phyloP scores from a whole-genome alignment of 2,888 invertebrate genomes.

The Trichacis sp. region DNA sequence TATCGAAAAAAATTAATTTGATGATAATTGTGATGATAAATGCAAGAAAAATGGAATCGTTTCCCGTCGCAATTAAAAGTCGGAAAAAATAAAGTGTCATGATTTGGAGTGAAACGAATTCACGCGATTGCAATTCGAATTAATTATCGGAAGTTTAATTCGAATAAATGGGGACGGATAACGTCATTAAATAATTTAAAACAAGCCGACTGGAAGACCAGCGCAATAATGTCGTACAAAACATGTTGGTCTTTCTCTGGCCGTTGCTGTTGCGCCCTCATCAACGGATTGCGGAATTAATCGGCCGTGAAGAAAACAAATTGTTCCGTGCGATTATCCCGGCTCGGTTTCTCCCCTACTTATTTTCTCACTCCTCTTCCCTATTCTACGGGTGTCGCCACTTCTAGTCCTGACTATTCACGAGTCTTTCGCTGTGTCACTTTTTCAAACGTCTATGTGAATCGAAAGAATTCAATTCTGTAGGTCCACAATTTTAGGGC shows the following conservation, averaged over 20 bases:
- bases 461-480: no score
- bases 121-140: neutral
- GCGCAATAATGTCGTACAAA: conserved; percentile 11
- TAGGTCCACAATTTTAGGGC: no score
- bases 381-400: conserved; percentile 17
- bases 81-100: no score
- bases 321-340: conserved; percentile 64
- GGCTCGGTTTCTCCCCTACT: conserved; percentile 51
- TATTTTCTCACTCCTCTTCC: conserved; percentile 11
- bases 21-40: neutral
- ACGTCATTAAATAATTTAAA: conserved; percentile 1
- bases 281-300: conserved; percentile 60
- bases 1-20: no score
- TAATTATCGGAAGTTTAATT: neutral
- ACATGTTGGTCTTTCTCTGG: conserved; percentile 23
- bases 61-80: no score
- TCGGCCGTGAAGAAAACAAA: conserved; percentile 67
- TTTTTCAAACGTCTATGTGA: no score
- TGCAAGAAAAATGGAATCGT: no score
- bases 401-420: conserved; percentile 13
- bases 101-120: neutral
- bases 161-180: neutral
- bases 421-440: neutral
- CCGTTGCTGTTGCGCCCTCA: conserved; percentile 40
- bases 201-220: conserved; percentile 2